Base-by-base conservation (phyloP, 1,140 invertebrate genomes). In the Drosophila micromelanica region DNA sequence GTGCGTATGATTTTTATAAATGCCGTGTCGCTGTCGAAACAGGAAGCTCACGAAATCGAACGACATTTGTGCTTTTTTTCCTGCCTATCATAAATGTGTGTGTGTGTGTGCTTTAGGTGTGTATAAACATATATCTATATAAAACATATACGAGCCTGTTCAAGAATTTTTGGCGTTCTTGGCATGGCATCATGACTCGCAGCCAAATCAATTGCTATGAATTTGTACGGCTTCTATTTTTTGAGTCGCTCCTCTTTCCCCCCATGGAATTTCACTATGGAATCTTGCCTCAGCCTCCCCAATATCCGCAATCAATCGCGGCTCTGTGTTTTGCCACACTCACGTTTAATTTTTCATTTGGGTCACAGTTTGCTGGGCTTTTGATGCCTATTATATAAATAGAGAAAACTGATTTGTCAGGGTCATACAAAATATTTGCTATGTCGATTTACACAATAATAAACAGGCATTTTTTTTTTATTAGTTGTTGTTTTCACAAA, bases 1-100 rank as follows among this genome's bases (percentile, higher is more conserved):
- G 82, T 85, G 82, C 82, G 82, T 86, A 87, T 78, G 82, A 86
- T 86, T 86, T 86, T 87, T 86, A 87, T 86, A 86, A 86, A 86
- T 82, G 82, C 72, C 78, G 63, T 87, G 82, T 87, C 75, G 82
- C 65, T 76, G 75, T 70, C 73, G 82, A 80, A 81, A 87, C 82
- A 78, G 82, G 75, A 86, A 78, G 59, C 82, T 70, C 75, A 87
- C 78, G 71, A 87, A 86, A 73, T 79, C 81, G 49, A 62, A 17
- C 51, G 52, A 60, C 73, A 81, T 81, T 69, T 81, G 70, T 63
- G 85, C 81, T 86, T 78, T 85, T 73, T 76, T 40, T 56, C 37
- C 48, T 62, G 48, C 51, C 38, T 55, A 43, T 51, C 42, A 49
- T 32, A 45, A 64, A 71, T 63, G 69, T 56, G 57, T 70, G 74